Percentiles rank a stretch among this genome's conserved stretches.
Evolutionary conservation across 2,113 vertebrate genomes (phyloP).

Genomic region (Neomonachus schauinslandi): DNA sequence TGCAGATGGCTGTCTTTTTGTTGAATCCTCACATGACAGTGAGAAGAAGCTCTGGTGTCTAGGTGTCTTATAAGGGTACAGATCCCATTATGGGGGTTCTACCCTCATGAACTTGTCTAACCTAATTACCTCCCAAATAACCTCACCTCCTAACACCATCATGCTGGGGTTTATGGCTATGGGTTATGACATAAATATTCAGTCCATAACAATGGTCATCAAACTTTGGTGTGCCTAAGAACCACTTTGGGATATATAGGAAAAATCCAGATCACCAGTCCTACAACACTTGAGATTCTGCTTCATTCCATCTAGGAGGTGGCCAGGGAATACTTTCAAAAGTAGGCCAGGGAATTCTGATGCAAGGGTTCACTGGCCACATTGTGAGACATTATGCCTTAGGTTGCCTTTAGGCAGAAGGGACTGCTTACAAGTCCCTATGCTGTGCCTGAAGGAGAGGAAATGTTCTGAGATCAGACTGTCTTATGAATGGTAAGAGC

Average conservation of each 20-base stretch:
- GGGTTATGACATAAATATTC: not conserved
- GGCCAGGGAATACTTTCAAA: not conserved
- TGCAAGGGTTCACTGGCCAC: not conserved
- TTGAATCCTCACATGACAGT: not conserved
- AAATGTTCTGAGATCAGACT: not conserved
- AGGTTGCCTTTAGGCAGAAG: not conserved
- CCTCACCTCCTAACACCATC: not conserved
- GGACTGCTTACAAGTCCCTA: not conserved
- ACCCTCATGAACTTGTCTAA: not conserved
- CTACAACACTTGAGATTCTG: not conserved
- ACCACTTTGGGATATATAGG: not conserved
- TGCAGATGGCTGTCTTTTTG: not conserved
- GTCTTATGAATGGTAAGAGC: not conserved
- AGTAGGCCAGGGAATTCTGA: not conserved
- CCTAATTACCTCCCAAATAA: not conserved
- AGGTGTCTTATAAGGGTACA: not conserved
- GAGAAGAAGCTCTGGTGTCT: not conserved
- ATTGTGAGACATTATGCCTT: not conserved
- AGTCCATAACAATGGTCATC: not conserved
- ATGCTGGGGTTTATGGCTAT: not conserved
- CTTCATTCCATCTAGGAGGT: not conserved
- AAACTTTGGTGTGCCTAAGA: not conserved
- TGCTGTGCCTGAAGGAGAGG: not conserved
- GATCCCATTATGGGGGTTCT: not conserved
- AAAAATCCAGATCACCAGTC: not conserved